These are phyloP conservation scores for Drosophila saltans DNA, from an alignment of 1,140 invertebrate species.

Conservation along the genomic window DNA sequence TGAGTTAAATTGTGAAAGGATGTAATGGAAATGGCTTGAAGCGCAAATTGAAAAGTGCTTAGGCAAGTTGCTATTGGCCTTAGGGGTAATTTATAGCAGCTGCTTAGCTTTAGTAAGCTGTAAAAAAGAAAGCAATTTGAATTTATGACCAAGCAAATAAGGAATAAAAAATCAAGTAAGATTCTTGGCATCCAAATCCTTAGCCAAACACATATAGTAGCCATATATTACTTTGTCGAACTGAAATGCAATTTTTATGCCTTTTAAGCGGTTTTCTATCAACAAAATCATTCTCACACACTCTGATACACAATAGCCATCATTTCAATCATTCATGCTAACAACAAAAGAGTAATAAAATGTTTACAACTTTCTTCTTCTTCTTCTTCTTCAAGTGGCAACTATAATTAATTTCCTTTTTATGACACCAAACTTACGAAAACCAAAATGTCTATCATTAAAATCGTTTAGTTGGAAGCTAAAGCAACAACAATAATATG, in stretches of 20 bases:
- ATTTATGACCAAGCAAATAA: neutral
- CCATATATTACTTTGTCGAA: neutral
- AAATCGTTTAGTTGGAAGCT: conserved; percentile 14
- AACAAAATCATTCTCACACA: neutral
- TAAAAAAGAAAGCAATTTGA: conserved; percentile 17
- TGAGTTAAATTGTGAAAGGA: neutral
- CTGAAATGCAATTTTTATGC: neutral
- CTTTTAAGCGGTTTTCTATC: neutral
- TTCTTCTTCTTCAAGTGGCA: conserved; percentile 19
- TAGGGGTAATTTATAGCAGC: conserved; percentile 40
- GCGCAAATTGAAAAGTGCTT: conserved; percentile 49
- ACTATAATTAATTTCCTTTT: conserved; percentile 66
- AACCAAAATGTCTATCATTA: conserved; percentile 60
- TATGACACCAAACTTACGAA: conserved; percentile 54
- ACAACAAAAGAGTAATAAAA: conserved; percentile 45
- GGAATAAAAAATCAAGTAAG: neutral
- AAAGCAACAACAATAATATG: conserved; percentile 30
- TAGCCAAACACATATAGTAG: neutral
- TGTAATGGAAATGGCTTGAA: conserved; percentile 5
- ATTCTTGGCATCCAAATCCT: neutral
- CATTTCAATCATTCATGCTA: conserved; percentile 10
- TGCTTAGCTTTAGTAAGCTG: conserved; percentile 25
- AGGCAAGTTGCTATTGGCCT: conserved; percentile 19
- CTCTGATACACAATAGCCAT: conserved; percentile 4
- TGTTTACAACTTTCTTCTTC: conserved; percentile 58